Evolutionary conservation across 2,797 vertebrate species (phyloP), one percentile per base, ranked within the genome.

Genomic region (Toxotes lorentzi): DNA sequence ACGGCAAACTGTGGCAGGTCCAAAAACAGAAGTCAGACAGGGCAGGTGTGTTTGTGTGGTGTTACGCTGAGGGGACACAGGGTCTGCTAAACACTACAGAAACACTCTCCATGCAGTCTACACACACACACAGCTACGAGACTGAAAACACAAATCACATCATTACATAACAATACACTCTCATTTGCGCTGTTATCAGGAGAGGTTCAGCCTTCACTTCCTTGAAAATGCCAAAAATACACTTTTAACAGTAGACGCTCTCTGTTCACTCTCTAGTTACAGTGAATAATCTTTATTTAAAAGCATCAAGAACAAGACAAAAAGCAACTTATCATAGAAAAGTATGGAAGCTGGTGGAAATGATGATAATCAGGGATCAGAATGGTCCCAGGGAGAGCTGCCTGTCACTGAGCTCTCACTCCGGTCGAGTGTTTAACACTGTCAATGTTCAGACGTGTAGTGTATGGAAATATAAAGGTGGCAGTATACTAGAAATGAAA

Each of bases 71-170:
- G 10, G 4, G 8, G 41, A 41, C 51, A 54, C 14, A 27, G 38
- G 38, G 38, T 11, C 10, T 40, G 38, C 10, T 40, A 11, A 51
- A 74, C 56, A 62, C 10, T 2, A 77, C 23, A 24, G 14, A 45
- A 60, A 62, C 60, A 79, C 76, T 53, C 43, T 79, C 13, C 79
- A 82, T 86, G 79, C 69, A 61, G 11, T 63, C 24, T 30, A 67
- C 48, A 51, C 27, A 30, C 27, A 51, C 66, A 81, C 3, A 71
- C 48, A 70, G 41, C 30, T 41, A 70, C 38, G 50, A 7, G 54
- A 27, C 17, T 41, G 35, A 21, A 24, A 11, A 62, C 40, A 68
- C 57, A 72, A 30, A 64, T 24, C 34, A 0, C 2, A 35, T 24
- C 8, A 47, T 48, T 19, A 27, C 19, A 32, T 4, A 27, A 58